Conservation (phyloP, 2,888 invertebrate species). For the Protophormia terraenovae region DNA sequence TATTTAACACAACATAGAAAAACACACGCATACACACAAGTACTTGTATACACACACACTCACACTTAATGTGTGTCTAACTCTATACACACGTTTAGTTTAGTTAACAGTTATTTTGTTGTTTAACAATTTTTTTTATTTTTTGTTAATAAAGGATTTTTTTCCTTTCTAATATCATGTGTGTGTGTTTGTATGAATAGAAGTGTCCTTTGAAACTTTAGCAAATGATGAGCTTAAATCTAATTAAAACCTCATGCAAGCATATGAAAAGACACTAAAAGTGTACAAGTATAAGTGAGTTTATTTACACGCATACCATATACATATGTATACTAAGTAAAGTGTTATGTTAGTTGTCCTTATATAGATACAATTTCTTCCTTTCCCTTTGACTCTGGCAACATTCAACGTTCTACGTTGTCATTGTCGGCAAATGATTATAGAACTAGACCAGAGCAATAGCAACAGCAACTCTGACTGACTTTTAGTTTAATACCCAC, state of each 20-base stretch:
- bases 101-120: background rate
- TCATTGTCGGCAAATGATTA: background rate
- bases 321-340: no score
- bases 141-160: background rate
- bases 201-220: conserved; percentile 22
- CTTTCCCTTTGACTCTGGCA: conserved; percentile 17
- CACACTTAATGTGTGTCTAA: background rate
- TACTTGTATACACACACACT: background rate
- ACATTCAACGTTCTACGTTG: background rate
- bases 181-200: background rate
- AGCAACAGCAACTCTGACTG: conserved; percentile 24
- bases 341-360: no score
- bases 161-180: background rate
- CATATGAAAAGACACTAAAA: background rate
- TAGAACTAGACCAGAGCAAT: no score
- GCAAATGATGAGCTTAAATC: conserved; percentile 63
- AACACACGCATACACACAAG: background rate
- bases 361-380: background rate
- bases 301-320: conserved; percentile 9
- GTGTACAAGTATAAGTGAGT: background rate
- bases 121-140: background rate
- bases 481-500: conserved; percentile 61
- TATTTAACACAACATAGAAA: no score
- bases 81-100: background rate
- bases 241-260: conserved; percentile 51